Conservation (phyloP, 2,888 invertebrate genomes). For the Matsumyia berberina region DNA sequence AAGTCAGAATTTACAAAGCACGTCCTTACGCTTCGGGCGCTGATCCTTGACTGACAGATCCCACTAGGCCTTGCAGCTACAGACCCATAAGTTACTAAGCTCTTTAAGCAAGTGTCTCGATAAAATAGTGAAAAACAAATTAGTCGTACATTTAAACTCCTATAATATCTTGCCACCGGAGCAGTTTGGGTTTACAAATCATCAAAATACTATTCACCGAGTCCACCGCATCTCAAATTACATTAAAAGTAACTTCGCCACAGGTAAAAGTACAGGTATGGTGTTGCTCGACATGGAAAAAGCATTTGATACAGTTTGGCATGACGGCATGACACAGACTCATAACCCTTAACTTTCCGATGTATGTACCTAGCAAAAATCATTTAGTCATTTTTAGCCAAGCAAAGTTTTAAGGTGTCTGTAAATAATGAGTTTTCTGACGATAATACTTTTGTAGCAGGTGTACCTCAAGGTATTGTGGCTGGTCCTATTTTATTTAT, state of each 20-base stretch:
- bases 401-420: constrained; percentile 28
- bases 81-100: constrained; percentile 11
- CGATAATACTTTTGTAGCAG: neutral
- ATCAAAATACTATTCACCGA: constrained; percentile 18
- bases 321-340: constrained; percentile 76
- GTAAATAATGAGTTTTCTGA: constrained; percentile 15
- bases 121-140: neutral
- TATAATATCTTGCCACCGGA: constrained; percentile 1
- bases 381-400: constrained; percentile 57
- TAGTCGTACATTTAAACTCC: neutral
- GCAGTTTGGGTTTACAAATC: constrained; percentile 22
- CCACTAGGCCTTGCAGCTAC: neutral
- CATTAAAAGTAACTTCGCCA: constrained; percentile 4
- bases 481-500: constrained; percentile 74
- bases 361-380: constrained; percentile 74
- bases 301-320: too few relatives aligned
- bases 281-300: too few relatives aligned
- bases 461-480: constrained; percentile 27
- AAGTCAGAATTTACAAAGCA: too few relatives aligned
- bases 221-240: constrained; percentile 10
- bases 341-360: constrained; percentile 68
- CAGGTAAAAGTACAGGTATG: constrained; percentile 74
- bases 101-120: constrained; percentile 15
- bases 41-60: too few relatives aligned
- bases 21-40: too few relatives aligned